These are phyloP conservation scores for Choristoneura fumiferana DNA, from an alignment of 1,140 invertebrate genomes.

Conservation along the genomic window DNA sequence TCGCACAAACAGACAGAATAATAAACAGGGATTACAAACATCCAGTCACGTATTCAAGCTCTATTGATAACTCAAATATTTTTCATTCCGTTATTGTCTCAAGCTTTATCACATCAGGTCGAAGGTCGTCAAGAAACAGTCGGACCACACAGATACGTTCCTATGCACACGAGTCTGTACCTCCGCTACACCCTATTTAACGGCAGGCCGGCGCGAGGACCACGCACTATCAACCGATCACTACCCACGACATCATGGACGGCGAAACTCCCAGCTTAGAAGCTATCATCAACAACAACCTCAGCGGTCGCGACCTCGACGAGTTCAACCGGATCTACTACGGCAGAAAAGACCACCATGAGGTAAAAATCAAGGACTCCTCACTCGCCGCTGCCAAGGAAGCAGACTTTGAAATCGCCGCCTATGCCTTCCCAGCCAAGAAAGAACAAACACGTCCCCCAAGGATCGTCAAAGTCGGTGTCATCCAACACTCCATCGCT, in stretches of 20 bases:
- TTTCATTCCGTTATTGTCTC: constrained; percentile 44
- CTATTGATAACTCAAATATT: constrained; percentile 51
- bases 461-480: constrained; percentile 89
- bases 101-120: constrained; percentile 51
- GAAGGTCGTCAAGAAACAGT: constrained; percentile 51
- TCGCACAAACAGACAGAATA: constrained; percentile 21
- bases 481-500: constrained; percentile 95
- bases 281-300: constrained; percentile 64
- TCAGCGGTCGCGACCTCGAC: constrained; percentile 81
- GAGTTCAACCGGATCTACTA: constrained; percentile 90
- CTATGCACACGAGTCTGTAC: constrained; percentile 28
- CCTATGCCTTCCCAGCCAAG: constrained; percentile 84
- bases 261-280: constrained; percentile 66
- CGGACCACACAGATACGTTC: constrained; percentile 42
- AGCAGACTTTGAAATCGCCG: constrained; percentile 88
- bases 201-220: constrained; percentile 32
- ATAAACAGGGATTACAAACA: background rate
- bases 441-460: constrained; percentile 84
- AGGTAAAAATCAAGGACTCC: constrained; percentile 58
- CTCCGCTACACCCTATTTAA: constrained; percentile 49
- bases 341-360: constrained; percentile 77
- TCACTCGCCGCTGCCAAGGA: constrained; percentile 65
- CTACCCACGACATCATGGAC: constrained; percentile 46
- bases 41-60: constrained; percentile 37
- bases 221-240: constrained; percentile 33